These are phyloP conservation scores for Iphiclides podalirius DNA, from an alignment of 2,888 invertebrate species.

Conservation along the genomic window DNA sequence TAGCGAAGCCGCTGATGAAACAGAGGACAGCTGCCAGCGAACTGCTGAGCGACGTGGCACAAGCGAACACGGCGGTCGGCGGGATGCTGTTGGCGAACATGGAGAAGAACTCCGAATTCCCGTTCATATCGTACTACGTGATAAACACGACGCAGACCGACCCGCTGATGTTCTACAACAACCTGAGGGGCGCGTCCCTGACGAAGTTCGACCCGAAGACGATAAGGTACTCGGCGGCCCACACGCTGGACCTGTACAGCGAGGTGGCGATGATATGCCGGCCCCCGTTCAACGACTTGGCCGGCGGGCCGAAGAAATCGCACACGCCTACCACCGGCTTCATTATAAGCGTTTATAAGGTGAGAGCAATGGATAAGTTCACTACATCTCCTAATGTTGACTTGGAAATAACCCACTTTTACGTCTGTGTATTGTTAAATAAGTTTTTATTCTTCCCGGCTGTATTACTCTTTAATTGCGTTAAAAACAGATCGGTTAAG, in stretches of 20 bases:
- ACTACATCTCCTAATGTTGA: too few species aligned
- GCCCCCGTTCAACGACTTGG: slow-evolving; percentile 90
- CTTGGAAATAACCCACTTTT: too few species aligned
- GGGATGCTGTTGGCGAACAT: slow-evolving; percentile 94
- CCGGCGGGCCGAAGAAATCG: slow-evolving; percentile 87
- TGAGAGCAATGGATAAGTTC: slow-evolving; percentile 33
- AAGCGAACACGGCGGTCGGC: slow-evolving; percentile 87
- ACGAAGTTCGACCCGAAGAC: slow-evolving; percentile 91
- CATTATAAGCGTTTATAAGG: slow-evolving; percentile 95
- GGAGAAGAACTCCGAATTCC: slow-evolving; percentile 94
- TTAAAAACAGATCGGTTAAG: too few species aligned
- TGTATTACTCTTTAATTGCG: too few species aligned
- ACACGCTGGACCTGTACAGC: slow-evolving; percentile 92
- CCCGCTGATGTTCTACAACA: slow-evolving; percentile 91
- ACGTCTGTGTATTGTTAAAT: too few species aligned
- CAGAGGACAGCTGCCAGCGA: slow-evolving; percentile 90
- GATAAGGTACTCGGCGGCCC: slow-evolving; percentile 90
- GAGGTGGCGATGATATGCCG: slow-evolving; percentile 95
- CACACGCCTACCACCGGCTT: slow-evolving; percentile 92
- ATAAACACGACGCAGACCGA: slow-evolving; percentile 93
- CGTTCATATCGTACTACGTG: slow-evolving; percentile 94
- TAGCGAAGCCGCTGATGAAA: slow-evolving; percentile 88
- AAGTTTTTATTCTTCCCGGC: too few species aligned
- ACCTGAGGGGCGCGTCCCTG: slow-evolving; percentile 89
- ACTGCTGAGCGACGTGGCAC: slow-evolving; percentile 85